Evolutionary conservation across 2,113 vertebrate species (phyloP).

Genomic region (Stictonetta naevosa): DNA sequence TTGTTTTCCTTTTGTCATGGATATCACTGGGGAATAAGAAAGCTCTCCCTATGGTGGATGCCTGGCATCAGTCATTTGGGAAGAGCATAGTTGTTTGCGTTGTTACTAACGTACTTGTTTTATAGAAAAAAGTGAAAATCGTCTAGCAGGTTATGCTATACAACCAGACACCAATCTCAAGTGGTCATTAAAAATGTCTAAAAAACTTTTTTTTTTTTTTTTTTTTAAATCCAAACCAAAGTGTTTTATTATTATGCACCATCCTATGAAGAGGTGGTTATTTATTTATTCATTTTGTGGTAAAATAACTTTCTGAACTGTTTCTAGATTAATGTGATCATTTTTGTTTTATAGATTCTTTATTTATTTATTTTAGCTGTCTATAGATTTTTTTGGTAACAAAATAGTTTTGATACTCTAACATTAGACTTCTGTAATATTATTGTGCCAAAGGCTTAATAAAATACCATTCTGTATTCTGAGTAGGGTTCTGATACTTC

Average conservation of each 20-base stretch:
- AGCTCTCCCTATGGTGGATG: not conserved
- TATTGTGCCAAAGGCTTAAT: not conserved
- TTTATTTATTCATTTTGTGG: not conserved
- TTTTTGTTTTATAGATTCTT: not conserved
- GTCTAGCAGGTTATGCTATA: not conserved
- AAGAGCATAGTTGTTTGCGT: not conserved
- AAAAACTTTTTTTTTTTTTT: not conserved
- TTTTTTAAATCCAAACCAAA: not conserved
- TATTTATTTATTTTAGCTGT: not conserved
- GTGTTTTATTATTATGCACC: not conserved
- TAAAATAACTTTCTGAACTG: not conserved
- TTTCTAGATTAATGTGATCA: not conserved
- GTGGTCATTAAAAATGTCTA: not conserved
- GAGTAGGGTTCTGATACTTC: not conserved
- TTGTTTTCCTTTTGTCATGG: not conserved
- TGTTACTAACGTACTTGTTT: not conserved
- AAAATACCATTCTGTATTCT: not conserved
- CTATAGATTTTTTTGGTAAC: not conserved
- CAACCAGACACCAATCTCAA: not conserved
- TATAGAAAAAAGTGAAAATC: not conserved
- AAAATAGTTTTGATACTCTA: not conserved
- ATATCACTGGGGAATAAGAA: not conserved
- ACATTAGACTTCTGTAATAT: not conserved
- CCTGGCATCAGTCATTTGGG: not conserved
- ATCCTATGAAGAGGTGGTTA: not conserved